phyloP scores from a whole-genome alignment of 1,140 invertebrate genomes.

The Nasonia longicornis region DNA sequence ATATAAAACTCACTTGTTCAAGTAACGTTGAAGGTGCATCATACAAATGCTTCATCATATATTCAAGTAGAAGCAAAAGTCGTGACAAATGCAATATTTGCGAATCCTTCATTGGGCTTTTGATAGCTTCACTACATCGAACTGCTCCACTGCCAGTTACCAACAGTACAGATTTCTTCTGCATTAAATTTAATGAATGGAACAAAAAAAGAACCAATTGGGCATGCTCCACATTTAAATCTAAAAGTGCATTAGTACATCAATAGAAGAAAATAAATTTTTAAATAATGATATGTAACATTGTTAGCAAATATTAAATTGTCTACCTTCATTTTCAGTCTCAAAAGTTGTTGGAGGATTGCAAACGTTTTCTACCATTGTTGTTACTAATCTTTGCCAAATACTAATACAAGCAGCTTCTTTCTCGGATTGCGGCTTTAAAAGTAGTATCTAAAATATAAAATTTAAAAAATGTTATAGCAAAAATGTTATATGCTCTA shows the following conservation, averaged over 20 bases:
- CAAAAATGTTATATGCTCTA: neutral
- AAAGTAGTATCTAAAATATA: constrained; percentile 75
- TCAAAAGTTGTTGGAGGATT: constrained; percentile 69
- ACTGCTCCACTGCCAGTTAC: constrained; percentile 79
- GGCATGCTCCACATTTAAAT: constrained; percentile 96
- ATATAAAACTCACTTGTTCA: constrained; percentile 75
- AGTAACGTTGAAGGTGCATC: constrained; percentile 83
- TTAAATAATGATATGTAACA: neutral
- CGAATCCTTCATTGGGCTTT: constrained; percentile 73
- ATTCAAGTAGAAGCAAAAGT: constrained; percentile 91
- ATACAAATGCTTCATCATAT: constrained; percentile 95
- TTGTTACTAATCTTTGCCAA: constrained; percentile 90
- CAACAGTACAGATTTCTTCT: constrained; percentile 94
- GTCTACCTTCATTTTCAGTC: constrained; percentile 78
- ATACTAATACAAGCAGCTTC: constrained; percentile 90
- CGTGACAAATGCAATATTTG: constrained; percentile 87
- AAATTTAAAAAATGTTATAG: neutral
- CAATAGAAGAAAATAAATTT: constrained; percentile 5
- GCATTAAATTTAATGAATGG: constrained; percentile 94
- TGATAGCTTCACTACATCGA: constrained; percentile 76
- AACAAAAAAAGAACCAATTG: constrained; percentile 94
- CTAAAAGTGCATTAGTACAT: constrained; percentile 66
- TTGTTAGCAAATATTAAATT: constrained; percentile 29
- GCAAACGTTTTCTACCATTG: constrained; percentile 85
- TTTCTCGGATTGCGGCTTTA: constrained; percentile 86